Percentiles rank a stretch among this genome's conserved stretches.
Conservation (phyloP, 2,888 invertebrate species). For the Galerucella pusilla region DNA sequence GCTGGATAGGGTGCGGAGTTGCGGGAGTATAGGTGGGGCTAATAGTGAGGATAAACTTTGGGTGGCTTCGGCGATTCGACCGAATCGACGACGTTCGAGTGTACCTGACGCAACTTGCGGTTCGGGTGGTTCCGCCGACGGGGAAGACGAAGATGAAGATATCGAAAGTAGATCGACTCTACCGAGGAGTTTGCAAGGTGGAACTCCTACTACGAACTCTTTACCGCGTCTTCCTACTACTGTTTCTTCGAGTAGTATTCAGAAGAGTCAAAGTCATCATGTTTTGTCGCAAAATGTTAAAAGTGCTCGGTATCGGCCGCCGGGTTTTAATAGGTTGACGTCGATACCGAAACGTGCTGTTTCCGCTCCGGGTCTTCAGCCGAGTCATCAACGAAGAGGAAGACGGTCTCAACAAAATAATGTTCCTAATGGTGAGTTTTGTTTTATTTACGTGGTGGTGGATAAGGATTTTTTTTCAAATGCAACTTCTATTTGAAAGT, state of each 20-base stretch:
- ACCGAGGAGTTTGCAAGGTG: slow-evolving; percentile 72
- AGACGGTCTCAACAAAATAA: slow-evolving; percentile 60
- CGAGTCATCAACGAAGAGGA: slow-evolving; percentile 71
- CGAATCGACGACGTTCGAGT: slow-evolving; percentile 67
- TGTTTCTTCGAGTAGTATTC: slow-evolving; percentile 62
- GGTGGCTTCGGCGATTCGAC: slow-evolving; percentile 59
- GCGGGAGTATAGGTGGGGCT: slow-evolving; percentile 85
- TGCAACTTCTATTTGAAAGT: not conserved
- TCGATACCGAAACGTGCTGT: slow-evolving; percentile 77
- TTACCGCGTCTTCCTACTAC: slow-evolving; percentile 78
- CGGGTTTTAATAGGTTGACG: slow-evolving; percentile 76
- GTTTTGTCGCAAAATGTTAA: slow-evolving; percentile 75
- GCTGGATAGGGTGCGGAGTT: slow-evolving; percentile 79
- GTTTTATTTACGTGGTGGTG: slow-evolving; percentile 22
- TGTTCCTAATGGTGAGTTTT: slow-evolving; percentile 70
- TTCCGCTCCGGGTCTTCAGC: slow-evolving; percentile 81
- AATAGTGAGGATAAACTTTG: slow-evolving; percentile 68
- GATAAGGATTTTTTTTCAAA: not conserved
- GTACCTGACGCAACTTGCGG: slow-evolving; percentile 69
- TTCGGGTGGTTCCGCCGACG: slow-evolving; percentile 67
- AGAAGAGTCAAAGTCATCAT: slow-evolving; percentile 74
- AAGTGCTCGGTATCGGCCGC: slow-evolving; percentile 88
- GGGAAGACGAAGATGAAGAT: slow-evolving; percentile 67
- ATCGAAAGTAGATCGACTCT: slow-evolving; percentile 69
- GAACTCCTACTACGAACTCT: slow-evolving; percentile 77